A percentile compares a stretch with the other conserved stretches of the same genome.
phyloP scores from a whole-genome alignment of 2,888 invertebrate species.

The Thysanoteuthis rhombus region DNA sequence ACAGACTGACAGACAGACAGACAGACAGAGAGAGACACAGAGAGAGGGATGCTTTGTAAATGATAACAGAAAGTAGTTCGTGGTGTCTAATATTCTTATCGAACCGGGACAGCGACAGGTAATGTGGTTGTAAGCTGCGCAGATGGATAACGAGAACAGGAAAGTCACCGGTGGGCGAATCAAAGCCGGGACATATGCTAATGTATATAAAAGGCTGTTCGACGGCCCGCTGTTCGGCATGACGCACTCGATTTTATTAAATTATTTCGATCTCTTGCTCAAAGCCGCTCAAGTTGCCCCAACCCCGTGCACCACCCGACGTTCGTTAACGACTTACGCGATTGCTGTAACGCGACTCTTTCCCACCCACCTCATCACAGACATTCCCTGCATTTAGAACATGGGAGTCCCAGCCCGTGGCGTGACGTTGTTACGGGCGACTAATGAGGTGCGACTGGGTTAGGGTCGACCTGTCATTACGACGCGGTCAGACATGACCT shows the following conservation, averaged over 20 bases:
- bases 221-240: background rate
- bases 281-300: background rate
- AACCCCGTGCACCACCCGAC: background rate
- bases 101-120: background rate
- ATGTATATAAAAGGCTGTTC: background rate
- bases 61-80: too few species aligned
- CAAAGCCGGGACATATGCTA: background rate
- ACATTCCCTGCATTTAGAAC: background rate
- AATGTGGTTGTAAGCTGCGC: background rate
- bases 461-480: background rate
- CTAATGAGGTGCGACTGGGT: slow-evolving; percentile 12
- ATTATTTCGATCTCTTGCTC: background rate
- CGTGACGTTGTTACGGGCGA: background rate
- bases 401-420: background rate
- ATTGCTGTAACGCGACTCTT: background rate
- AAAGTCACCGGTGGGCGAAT: background rate
- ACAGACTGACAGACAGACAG: too few species aligned
- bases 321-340: background rate
- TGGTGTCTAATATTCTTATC: background rate
- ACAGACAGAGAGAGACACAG: background rate
- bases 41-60: background rate
- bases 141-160: background rate
- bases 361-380: background rate
- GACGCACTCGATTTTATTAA: background rate
- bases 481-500: background rate